These are phyloP conservation scores for Psittacula derbiana DNA, from an alignment of 2,797 vertebrate species.

Conservation along the genomic window DNA sequence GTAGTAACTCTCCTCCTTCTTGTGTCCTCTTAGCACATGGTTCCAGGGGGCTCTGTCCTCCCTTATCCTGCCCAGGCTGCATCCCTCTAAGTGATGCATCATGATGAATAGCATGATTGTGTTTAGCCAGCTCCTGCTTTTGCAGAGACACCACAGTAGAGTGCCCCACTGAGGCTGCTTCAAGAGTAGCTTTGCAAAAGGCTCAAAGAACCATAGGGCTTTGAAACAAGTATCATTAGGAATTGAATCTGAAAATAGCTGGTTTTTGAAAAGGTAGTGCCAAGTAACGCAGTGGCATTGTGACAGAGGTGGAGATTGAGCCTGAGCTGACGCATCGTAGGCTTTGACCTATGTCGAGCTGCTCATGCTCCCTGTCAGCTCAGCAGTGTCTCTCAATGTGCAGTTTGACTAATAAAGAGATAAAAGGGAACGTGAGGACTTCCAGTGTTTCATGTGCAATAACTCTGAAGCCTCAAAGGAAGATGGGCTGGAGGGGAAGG, in stretches of 20 bases:
- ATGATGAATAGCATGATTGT: not conserved
- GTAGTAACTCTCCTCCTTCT: not conserved
- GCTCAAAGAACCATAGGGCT: not conserved
- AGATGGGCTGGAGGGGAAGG: not conserved
- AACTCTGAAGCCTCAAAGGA: not conserved
- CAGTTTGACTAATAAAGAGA: not conserved
- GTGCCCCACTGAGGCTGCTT: not conserved
- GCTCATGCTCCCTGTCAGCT: not conserved
- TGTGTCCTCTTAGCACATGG: not conserved
- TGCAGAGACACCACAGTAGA: not conserved
- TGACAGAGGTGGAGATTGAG: not conserved
- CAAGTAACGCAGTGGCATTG: rapidly evolving
- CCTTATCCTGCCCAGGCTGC: not conserved
- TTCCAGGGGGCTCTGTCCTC: not conserved
- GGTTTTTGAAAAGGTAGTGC: not conserved
- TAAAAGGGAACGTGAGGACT: rapidly evolving
- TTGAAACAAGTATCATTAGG: not conserved
- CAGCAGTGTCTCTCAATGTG: not conserved
- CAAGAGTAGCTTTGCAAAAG: not conserved
- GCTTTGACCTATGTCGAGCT: not conserved
- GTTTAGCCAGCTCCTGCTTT: not conserved
- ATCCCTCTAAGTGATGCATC: not conserved
- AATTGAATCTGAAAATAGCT: not conserved
- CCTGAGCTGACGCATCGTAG: rapidly evolving
- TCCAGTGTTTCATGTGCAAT: not conserved